Base-by-base conservation (phyloP, 2,113 vertebrate genomes). In the Naja naja region DNA sequence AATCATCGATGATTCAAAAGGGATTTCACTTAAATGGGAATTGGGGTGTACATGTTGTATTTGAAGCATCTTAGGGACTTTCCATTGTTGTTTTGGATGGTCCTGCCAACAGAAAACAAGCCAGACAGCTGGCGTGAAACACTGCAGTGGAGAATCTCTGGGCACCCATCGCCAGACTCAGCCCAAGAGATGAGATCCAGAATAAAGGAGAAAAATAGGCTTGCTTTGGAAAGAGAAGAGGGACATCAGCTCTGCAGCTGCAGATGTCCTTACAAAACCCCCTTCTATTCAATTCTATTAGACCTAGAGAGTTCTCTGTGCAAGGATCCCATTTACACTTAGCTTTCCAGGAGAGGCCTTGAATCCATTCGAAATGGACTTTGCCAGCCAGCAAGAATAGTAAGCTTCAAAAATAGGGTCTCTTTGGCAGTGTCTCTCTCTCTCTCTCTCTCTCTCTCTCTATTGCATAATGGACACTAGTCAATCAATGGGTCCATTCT, bases 401-500 rank as follows among this genome's bases (percentile, higher is more conserved):
- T 9, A 43, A 81, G 34, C 34, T 43, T 43, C 74, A 55, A 89
- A 39, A 89, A 56, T n/a, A 14, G 25, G 1, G 88, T 23, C 14
- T 87, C 45, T 45, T 90, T 64, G 45, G 47, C 53, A 90, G 45
- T 0, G 7, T 60, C 56, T 60, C 23, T 60, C 23, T 58, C 53
- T 47, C 6, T 43, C 43, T 54, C 34, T 55, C 30, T 56, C 30
- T 47, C 6, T 43, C 43, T 54, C 34, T 55, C 30, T 56, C 30
- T 18, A 27, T 56, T 53, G 34, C 45, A 43, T 22, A 12, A 52
- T n/a, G 56, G 47, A 11, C 1, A 14, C 3, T 12, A 69, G 49
- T 23, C 5, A 87, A 93, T 96, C 96, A 97, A 97, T 95, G 85
- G 93, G 91, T 87, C 94, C 95, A 96, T 97, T 97, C 97, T 96